Evolutionary conservation across 1,140 invertebrate genomes (phyloP).

Genomic region (Archegozetes longisetosus): DNA sequence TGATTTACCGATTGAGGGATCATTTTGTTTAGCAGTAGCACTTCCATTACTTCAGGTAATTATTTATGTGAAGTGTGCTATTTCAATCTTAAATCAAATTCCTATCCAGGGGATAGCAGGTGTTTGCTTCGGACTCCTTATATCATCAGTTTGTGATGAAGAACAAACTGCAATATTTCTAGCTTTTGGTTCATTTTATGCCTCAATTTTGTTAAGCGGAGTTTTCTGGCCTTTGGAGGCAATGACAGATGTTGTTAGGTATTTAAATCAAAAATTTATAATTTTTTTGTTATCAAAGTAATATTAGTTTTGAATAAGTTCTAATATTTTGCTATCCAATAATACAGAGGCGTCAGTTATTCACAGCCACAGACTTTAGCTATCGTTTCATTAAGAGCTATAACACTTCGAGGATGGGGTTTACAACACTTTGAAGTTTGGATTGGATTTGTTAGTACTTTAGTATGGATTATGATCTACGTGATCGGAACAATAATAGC

Average conservation of each 20-base stretch:
- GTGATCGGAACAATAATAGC: too few relatives aligned
- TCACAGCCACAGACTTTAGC: not conserved
- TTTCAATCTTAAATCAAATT: too few relatives aligned
- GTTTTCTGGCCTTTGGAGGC: conserved; percentile 82
- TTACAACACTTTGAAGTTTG: not conserved
- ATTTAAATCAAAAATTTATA: too few relatives aligned
- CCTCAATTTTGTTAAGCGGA: conserved; percentile 66
- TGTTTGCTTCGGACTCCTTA: conserved; percentile 7
- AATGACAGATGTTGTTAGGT: conserved; percentile 67
- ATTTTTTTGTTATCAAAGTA: too few relatives aligned
- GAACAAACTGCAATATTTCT: conserved; percentile 72
- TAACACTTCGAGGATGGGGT: not conserved
- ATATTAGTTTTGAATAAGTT: too few relatives aligned
- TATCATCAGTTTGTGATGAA: conserved; percentile 5
- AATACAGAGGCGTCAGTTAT: too few relatives aligned
- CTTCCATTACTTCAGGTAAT: conserved; percentile 13
- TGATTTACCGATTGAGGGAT: conserved; percentile 1
- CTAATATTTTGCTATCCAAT: too few relatives aligned
- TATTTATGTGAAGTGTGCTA: conserved; percentile 14
- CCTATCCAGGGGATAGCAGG: not conserved
- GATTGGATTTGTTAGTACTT: not conserved
- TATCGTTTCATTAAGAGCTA: not conserved
- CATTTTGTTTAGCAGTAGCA: not conserved
- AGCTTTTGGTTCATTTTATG: conserved; percentile 76
- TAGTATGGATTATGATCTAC: not conserved